Base-by-base conservation (phyloP, 2,888 invertebrate species). In the Drosophila demipolita region DNA sequence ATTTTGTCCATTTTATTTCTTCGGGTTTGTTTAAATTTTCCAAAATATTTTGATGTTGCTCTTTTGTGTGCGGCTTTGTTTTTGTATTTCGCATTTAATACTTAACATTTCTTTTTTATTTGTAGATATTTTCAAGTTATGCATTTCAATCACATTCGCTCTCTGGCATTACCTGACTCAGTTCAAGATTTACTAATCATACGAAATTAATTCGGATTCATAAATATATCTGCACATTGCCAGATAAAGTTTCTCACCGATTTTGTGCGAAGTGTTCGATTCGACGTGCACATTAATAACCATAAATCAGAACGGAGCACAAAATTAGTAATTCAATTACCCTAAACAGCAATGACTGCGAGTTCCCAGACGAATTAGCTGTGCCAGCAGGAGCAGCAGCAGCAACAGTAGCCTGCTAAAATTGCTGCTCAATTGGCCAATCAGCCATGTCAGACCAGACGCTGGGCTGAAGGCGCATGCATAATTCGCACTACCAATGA, bases 271-370 rank as follows among this genome's bases (percentile, higher is more conserved):
- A 45, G 15, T 40, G 26, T 42, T 50, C 12, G 29, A 17, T 29
- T 50, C 33, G 20, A 26, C 58, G 50, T 17, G 29, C 12, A 54
- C 71, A 88, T 89, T 81, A 83, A 82, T 89, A 87, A 81, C 61
- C 82, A 87, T 81, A 87, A 87, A 87, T 81, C 79, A 67, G 66
- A 57, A 15, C 48, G 40, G 54, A 23, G 68, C 69, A 52, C 57
- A 68, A 74, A 80, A 87, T 87, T 87, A 84, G 86, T 87, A 80
- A 87, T 80, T 85, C 89, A 89, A 85, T 85, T 89, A 78, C 65
- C 69, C 57, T 73, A 89, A 89, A 82, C 68, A 82, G 85, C 75
- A 59, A 64, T 54, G 75, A 69, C 55, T 59, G 67, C 63, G 29
- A 42, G 38, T 40, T 29, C n/a, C 29, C 8, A n/a, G 35, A 3